Conservation (phyloP, 1,140 invertebrate species). For the Euura lappo region DNA sequence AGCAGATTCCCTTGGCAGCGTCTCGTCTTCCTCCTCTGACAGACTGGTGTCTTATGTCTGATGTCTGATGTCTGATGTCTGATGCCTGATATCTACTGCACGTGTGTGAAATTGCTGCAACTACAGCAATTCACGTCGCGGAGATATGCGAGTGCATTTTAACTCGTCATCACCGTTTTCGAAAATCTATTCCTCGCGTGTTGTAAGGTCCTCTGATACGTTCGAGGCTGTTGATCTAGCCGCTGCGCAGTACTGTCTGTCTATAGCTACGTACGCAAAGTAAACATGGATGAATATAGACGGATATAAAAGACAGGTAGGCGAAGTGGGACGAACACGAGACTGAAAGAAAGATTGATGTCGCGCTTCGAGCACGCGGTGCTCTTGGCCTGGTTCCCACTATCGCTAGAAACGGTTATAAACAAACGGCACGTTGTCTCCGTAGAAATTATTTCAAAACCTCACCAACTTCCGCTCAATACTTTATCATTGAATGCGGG, state of each 20-base stretch:
- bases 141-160: too few species aligned
- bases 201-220: too few species aligned
- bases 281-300: background rate
- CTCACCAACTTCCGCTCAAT: background rate
- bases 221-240: too few species aligned
- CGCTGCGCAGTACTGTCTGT: background rate
- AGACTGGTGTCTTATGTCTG: constrained; percentile 4
- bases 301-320: constrained; percentile 7
- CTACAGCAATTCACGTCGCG: background rate
- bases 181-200: too few species aligned
- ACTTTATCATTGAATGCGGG: too few species aligned
- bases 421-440: background rate
- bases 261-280: background rate
- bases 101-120: background rate
- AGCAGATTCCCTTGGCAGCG: background rate
- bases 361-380: constrained; percentile 24
- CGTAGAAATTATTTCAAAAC: constrained; percentile 12
- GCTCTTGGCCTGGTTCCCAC: constrained; percentile 32
- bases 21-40: background rate
- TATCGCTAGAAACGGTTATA: constrained; percentile 11
- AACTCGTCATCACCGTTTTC: too few species aligned
- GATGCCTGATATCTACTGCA: background rate
- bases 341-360: constrained; percentile 27
- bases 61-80: constrained; percentile 3
- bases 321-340: constrained; percentile 10